Percentiles rank a stretch among this genome's conserved stretches.
phyloP scores from a whole-genome alignment of 2,113 vertebrate genomes.

The Tinamus guttatus region DNA sequence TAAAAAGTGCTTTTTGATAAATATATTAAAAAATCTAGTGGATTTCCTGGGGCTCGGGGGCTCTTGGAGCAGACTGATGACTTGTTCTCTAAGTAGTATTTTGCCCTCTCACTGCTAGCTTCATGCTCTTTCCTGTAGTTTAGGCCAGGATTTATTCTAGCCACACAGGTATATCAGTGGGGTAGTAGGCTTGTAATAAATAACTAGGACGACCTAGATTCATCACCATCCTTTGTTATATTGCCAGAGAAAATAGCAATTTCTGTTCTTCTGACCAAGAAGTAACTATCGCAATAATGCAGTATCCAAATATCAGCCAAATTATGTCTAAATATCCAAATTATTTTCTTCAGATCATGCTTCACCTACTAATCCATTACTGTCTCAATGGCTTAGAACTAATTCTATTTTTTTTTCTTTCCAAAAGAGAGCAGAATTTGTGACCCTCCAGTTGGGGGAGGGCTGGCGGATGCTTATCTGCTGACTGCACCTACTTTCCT shows the following conservation, averaged over 20 bases:
- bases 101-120: neutral
- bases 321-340: neutral
- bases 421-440: conserved; percentile 35
- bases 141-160: neutral
- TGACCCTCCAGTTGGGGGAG: conserved; percentile 36
- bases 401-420: neutral
- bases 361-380: neutral
- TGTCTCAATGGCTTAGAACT: neutral
- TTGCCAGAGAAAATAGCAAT: neutral
- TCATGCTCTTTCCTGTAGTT: neutral
- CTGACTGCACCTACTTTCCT: neutral
- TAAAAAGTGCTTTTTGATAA: neutral
- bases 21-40: neutral
- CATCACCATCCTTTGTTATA: accelerated
- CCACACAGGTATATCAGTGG: neutral
- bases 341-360: neutral
- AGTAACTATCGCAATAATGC: neutral
- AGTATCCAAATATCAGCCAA: neutral
- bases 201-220: neutral
- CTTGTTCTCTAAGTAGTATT: neutral
- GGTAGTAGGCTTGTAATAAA: neutral
- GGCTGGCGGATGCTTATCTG: conserved; percentile 8
- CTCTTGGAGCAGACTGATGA: neutral
- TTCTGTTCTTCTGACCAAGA: neutral
- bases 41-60: neutral